Evolutionary conservation across 2,888 invertebrate species (phyloP).

Genomic region (Drosophila meridiana): DNA sequence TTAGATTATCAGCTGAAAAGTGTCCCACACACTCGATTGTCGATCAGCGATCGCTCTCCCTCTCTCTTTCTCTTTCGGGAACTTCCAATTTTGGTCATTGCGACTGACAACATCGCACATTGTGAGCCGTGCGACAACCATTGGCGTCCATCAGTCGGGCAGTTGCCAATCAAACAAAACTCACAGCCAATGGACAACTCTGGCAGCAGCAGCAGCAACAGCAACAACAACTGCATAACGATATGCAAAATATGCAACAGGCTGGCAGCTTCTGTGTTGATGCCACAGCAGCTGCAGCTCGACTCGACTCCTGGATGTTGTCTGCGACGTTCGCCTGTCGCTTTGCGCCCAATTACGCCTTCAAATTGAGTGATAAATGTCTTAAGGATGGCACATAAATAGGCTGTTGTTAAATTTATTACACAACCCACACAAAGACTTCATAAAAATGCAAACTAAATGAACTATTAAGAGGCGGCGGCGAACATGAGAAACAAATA

Average conservation of each 20-base stretch:
- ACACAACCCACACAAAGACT: slow-evolving; percentile 83
- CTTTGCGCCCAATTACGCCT: slow-evolving; percentile 82
- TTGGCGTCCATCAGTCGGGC: slow-evolving; percentile 55
- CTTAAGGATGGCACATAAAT: slow-evolving; percentile 80
- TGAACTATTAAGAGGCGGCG: slow-evolving; percentile 79
- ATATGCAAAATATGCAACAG: slow-evolving; percentile 80
- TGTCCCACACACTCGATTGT: slow-evolving; percentile 48
- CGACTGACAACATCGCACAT: slow-evolving; percentile 59
- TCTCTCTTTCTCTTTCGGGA: not conserved
- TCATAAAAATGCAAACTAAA: slow-evolving; percentile 81
- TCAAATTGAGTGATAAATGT: slow-evolving; percentile 82
- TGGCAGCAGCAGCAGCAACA: slow-evolving; percentile 13
- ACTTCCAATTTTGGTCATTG: slow-evolving; percentile 60
- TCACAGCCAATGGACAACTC: slow-evolving; percentile 23
- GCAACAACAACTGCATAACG: slow-evolving; percentile 70
- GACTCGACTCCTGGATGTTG: slow-evolving; percentile 6
- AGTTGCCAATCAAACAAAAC: slow-evolving; percentile 45
- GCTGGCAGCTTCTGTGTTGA: slow-evolving; percentile 51
- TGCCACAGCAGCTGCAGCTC: slow-evolving; percentile 32
- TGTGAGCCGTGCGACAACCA: slow-evolving; percentile 29
- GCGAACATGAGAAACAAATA: slow-evolving; percentile 74
- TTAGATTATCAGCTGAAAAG: slow-evolving; percentile 50
- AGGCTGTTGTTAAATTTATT: slow-evolving; percentile 80
- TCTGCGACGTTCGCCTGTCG: slow-evolving; percentile 63
- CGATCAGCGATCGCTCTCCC: not conserved